These are phyloP conservation scores for Nematopogon swammerdamellus DNA, from an alignment of 2,888 invertebrate genomes.

Conservation along the genomic window DNA sequence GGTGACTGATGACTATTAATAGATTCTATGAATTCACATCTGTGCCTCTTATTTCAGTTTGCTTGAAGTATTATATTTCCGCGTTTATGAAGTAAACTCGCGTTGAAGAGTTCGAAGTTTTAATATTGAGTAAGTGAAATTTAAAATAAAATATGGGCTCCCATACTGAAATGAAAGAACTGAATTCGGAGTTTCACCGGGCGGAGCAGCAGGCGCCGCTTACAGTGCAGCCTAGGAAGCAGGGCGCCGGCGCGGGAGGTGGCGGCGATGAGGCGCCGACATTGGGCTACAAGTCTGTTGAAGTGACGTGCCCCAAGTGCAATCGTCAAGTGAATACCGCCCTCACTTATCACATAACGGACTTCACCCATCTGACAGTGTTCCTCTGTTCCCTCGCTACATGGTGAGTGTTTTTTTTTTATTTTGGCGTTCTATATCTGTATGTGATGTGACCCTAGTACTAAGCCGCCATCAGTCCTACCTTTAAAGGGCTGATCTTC, in stretches of 20 bases:
- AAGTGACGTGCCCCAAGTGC: not conserved
- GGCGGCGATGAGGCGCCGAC: not conserved
- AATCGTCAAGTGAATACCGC: not conserved
- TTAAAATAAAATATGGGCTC: not conserved
- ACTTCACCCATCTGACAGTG: not conserved
- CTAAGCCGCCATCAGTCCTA: too few relatives aligned
- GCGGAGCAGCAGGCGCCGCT: not conserved
- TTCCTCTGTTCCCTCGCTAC: not conserved
- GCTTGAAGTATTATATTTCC: not conserved
- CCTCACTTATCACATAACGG: not conserved
- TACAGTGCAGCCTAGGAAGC: not conserved
- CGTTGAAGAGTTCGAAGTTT: not conserved
- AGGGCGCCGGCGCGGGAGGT: not conserved
- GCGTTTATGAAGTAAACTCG: not conserved
- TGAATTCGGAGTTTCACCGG: not conserved
- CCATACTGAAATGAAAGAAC: not conserved
- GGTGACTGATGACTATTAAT: not conserved
- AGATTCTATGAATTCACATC: not conserved
- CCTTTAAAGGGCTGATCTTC: too few relatives aligned
- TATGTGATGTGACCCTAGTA: too few relatives aligned
- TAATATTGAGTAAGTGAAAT: too few relatives aligned
- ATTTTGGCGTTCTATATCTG: too few relatives aligned
- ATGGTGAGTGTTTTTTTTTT: not conserved
- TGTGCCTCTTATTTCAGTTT: not conserved
- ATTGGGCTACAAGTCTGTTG: not conserved